Evolutionary conservation across 2,888 invertebrate genomes (phyloP), one percentile per base, ranked within the genome.

Genomic region (Aplocera efformata): DNA sequence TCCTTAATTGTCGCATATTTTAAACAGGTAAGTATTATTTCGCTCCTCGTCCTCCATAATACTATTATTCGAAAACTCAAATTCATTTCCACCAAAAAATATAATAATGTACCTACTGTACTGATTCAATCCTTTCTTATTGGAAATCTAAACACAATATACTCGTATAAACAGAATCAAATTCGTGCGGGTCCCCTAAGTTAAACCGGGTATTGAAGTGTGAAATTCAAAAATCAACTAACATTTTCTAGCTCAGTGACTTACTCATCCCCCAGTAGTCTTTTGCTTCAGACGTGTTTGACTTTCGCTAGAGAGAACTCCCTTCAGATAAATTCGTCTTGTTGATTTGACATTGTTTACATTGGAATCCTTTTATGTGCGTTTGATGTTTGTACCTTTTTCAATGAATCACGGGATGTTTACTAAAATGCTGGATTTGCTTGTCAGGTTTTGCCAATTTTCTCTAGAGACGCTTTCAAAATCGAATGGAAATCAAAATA

Each of bases 211-310:
- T 73, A 75, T 63, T 76, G 73, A 71, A 74, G 78, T 73, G 75
- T 79, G 77, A 82, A 84, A 84, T 85, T 81, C 83, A 84, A 84
- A 84, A 85, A 85, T 86, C 85, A 84, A 86, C 81, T 84, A 82
- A 83, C 79, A 80, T 83, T 84, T 83, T 86, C 84, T 76, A 75
- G 68, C 62, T 67, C 84, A 84, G 70, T 84, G 84, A 80, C 67
- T 78, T 72, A 65, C 66, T 76, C 78, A 74, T 72, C 78, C 73
- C 77, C 72, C 68, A 63, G 66, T 69, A 81, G 76, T 72, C 72
- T 78, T 77, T 73, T 70, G 67, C 72, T 66, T 63, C 60, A 70
- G 69, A 73, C 74, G 69, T 80, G 79, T 84, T 83, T 82, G 72
- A 74, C 69, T 72, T 78, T 66, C 73, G 66, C 71, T 69, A 66